Evolutionary conservation across 1,140 invertebrate species (phyloP).

Genomic region (Anadara kagoshimensis): DNA sequence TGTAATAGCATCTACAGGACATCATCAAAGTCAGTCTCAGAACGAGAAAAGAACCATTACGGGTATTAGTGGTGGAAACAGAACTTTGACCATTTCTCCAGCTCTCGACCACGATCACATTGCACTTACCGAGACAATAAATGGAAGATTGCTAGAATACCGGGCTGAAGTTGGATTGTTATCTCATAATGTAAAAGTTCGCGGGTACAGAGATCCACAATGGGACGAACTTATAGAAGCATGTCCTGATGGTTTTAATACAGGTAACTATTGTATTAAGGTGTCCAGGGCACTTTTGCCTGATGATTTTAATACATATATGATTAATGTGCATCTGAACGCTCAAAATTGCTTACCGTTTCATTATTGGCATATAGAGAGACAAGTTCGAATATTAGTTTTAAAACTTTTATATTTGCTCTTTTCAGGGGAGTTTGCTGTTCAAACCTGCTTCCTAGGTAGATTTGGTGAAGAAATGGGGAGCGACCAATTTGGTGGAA

Average conservation of each 20-base stretch:
- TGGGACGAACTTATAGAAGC: constrained; percentile 60
- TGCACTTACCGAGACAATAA: constrained; percentile 43
- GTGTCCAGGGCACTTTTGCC: too few relatives aligned
- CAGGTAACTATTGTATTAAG: constrained; percentile 66
- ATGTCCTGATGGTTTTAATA: constrained; percentile 68
- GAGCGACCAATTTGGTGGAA: constrained; percentile 67
- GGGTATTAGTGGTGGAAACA: constrained; percentile 45
- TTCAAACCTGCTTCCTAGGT: constrained; percentile 71
- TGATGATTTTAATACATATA: not conserved
- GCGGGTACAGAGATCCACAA: constrained; percentile 50
- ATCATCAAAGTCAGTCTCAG: constrained; percentile 59
- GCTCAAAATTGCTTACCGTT: not conserved
- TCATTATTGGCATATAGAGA: not conserved
- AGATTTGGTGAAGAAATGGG: constrained; percentile 71
- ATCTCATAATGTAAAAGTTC: constrained; percentile 63
- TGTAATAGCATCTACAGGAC: constrained; percentile 69
- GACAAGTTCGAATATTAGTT: too few relatives aligned
- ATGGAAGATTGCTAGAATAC: constrained; percentile 50
- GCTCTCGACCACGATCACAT: constrained; percentile 58
- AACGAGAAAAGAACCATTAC: constrained; percentile 60
- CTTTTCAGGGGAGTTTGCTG: constrained; percentile 65
- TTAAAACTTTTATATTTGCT: too few relatives aligned
- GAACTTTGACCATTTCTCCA: constrained; percentile 56
- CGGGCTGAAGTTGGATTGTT: constrained; percentile 69
- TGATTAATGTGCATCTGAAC: not conserved